Conservation (phyloP, 92 coral and sea anemone genomes). For the Micromussa lordhowensis region DNA sequence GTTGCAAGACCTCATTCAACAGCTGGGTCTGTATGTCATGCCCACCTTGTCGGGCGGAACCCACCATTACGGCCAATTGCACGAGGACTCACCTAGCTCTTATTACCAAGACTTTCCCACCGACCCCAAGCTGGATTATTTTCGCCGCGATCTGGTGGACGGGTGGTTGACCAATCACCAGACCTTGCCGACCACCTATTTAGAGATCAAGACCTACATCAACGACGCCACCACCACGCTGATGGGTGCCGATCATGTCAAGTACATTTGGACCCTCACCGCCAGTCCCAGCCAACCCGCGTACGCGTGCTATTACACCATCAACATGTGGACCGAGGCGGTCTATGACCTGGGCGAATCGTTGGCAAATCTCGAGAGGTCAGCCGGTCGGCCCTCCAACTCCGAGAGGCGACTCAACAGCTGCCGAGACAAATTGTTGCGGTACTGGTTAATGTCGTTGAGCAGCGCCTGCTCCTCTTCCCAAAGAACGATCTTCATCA, state of each 20-base stretch:
- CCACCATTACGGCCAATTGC: background rate
- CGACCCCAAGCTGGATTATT: slow-evolving; percentile 14
- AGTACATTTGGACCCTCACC: background rate
- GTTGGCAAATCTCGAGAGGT: no score
- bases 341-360: no score
- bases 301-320: background rate
- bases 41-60: slow-evolving; percentile 10
- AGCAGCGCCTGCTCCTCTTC: no score
- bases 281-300: background rate
- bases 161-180: no score
- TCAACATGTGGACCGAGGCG: background rate
- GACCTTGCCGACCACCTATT: background rate
- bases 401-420: no score
- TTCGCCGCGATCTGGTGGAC: background rate
- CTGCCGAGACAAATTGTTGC: no score
- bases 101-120: no score
- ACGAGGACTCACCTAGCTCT: no score
- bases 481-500: no score
- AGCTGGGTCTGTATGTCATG: background rate
- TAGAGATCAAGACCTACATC: background rate
- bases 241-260: slow-evolving; percentile 1
- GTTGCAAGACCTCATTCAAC: slow-evolving; percentile 3
- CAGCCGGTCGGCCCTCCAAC: no score
- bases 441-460: no score
- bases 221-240: slow-evolving; percentile 4